A percentile compares a stretch with the other conserved stretches of the same genome.
These are phyloP conservation scores for Acronicta psi DNA, from an alignment of 2,888 invertebrate species.

Conservation along the genomic window DNA sequence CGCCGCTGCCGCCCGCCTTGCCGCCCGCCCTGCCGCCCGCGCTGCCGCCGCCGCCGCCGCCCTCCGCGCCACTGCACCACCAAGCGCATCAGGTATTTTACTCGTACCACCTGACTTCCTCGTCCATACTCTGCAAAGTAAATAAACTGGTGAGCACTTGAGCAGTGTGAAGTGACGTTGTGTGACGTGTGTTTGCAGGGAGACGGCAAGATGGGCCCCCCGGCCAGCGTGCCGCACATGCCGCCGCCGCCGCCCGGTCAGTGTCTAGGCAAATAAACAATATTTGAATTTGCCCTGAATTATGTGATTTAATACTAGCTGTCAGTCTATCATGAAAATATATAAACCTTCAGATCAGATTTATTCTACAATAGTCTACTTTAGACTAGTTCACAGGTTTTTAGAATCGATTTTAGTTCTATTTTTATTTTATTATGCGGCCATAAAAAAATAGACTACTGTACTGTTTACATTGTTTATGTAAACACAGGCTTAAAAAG, in stretches of 20 bases:
- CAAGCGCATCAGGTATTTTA: conserved; percentile 4
- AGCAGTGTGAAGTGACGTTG: background rate
- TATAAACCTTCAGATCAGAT: no score
- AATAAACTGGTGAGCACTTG: no score
- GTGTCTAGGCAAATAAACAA: conserved; percentile 6
- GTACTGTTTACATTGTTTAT: no score
- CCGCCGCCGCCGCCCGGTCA: conserved; percentile 77
- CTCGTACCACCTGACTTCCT: no score
- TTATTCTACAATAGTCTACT: no score
- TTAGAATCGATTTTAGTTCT: no score
- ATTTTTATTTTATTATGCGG: no score
- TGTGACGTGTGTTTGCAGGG: conserved; percentile 59
- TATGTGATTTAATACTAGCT: background rate
- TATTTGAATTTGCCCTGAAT: background rate
- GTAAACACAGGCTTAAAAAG: no score
- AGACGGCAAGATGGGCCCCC: conserved; percentile 67
- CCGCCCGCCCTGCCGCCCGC: conserved; percentile 33
- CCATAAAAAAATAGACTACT: no score
- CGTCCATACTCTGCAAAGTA: no score
- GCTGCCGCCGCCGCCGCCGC: conserved; percentile 21
- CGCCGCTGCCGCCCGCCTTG: conserved; percentile 61
- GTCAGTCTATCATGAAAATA: no score
- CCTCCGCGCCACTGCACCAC: conserved; percentile 21
- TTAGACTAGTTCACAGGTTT: no score
- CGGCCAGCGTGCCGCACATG: conserved; percentile 63